Evolutionary conservation across 2,113 vertebrate species (phyloP).

Genomic region (Oophaga pumilio): DNA sequence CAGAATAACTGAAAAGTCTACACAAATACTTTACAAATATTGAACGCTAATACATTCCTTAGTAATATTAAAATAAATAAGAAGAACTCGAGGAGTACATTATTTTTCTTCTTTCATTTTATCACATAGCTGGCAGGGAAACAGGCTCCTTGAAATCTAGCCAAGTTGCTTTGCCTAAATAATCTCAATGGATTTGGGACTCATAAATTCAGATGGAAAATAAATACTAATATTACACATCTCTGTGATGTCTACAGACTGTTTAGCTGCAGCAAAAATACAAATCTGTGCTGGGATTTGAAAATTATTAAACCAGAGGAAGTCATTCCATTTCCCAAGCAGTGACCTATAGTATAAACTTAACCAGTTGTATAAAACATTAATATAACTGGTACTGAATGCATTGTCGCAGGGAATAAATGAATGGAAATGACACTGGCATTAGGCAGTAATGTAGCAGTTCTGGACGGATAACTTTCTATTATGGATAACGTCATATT

Average conservation of each 20-base stretch:
- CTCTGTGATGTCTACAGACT: conserved; percentile 22
- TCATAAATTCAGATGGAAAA: conserved; percentile 52
- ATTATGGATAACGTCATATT: conserved; percentile 36
- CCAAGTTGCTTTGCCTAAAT: conserved; percentile 32
- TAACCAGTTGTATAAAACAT: conserved; percentile 36
- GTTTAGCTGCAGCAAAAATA: conserved; percentile 26
- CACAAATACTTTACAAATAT: background rate
- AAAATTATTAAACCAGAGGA: conserved; percentile 29
- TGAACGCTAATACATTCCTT: background rate
- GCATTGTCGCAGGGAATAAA: conserved; percentile 15
- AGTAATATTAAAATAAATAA: background rate
- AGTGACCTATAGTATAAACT: conserved; percentile 51
- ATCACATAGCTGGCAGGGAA: conserved; percentile 31
- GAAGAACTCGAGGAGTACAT: background rate
- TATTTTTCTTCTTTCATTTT: background rate
- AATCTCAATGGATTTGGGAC: conserved; percentile 47
- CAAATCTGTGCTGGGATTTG: conserved; percentile 40
- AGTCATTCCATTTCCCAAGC: conserved; percentile 33
- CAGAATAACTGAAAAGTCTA: background rate
- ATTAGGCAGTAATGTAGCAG: conserved; percentile 14
- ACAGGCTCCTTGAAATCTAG: conserved; percentile 1
- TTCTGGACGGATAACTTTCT: conserved; percentile 34
- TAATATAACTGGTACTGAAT: conserved; percentile 19
- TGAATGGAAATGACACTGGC: conserved; percentile 32
- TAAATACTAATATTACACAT: conserved; percentile 35